Conservation (phyloP, 2,113 vertebrate genomes). For the Scatophagus argus region DNA sequence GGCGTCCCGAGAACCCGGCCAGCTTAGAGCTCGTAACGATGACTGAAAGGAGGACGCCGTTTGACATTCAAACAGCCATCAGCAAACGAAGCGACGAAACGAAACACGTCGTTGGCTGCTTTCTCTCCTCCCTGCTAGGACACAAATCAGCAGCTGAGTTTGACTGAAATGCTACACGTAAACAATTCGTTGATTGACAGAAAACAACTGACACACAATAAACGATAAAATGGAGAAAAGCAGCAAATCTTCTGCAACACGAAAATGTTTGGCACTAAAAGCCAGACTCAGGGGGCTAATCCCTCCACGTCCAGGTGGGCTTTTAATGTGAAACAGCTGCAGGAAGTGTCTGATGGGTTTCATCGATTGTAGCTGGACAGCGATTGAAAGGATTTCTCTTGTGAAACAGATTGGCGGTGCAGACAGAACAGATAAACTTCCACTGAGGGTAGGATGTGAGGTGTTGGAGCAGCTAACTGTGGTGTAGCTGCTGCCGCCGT, state of each 20-base stretch:
- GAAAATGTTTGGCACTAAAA: neutral
- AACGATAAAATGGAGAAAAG: too few relatives aligned
- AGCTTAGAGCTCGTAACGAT: slow-evolving; percentile 13
- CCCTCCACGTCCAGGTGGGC: too few relatives aligned
- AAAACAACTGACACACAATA: neutral
- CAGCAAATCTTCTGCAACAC: neutral
- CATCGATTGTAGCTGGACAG: too few relatives aligned
- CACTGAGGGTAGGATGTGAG: too few relatives aligned
- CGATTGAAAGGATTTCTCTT: too few relatives aligned
- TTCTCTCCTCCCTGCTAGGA: neutral
- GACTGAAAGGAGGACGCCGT: slow-evolving; percentile 14
- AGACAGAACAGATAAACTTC: too few relatives aligned
- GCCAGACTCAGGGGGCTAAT: too few relatives aligned
- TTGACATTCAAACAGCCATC: slow-evolving; percentile 19
- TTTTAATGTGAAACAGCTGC: neutral
- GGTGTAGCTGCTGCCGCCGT: too few relatives aligned
- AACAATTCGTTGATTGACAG: neutral
- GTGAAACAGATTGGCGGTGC: too few relatives aligned
- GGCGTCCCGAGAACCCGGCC: slow-evolving; percentile 18
- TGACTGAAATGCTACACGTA: neutral
- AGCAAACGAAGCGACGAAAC: neutral
- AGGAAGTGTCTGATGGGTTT: too few relatives aligned
- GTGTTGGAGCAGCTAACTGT: too few relatives aligned
- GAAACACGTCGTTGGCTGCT: slow-evolving; percentile 26
- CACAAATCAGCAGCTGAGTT: neutral